Percentiles rank a stretch among this genome's conserved stretches.
These are phyloP conservation scores for Eptatretus burgeri DNA, from an alignment of 2,113 vertebrate species.

Conservation along the genomic window DNA sequence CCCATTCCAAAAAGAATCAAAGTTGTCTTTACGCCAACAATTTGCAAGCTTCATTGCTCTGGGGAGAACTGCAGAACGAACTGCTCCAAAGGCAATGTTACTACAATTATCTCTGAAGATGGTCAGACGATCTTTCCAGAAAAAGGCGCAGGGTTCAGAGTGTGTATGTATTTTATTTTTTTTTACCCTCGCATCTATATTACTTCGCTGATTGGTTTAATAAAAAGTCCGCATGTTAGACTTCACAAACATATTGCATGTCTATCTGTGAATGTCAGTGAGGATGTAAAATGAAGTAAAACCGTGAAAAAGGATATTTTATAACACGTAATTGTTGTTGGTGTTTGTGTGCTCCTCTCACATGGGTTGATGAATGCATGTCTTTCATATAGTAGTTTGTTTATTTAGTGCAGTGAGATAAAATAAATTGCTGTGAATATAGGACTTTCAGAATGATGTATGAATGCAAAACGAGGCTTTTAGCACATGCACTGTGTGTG, in stretches of 20 bases:
- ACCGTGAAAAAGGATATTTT: too few relatives aligned
- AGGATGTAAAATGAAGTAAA: too few relatives aligned
- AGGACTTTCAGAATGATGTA: conserved; percentile 5
- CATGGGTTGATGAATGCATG: not conserved
- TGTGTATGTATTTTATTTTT: conserved; percentile 35
- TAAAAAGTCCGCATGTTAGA: too few relatives aligned
- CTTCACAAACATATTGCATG: too few relatives aligned
- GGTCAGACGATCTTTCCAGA: conserved; percentile 11
- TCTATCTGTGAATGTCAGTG: too few relatives aligned
- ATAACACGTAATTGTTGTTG: too few relatives aligned
- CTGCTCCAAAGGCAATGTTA: conserved; percentile 56
- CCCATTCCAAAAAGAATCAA: conserved; percentile 22
- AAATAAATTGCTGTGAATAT: not conserved
- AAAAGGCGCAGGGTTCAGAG: conserved; percentile 47
- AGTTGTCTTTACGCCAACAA: conserved; percentile 70
- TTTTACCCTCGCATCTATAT: too few relatives aligned
- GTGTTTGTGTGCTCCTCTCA: not conserved
- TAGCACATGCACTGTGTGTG: too few relatives aligned
- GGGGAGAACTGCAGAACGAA: conserved; percentile 41
- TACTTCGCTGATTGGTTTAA: too few relatives aligned
- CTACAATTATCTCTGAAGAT: conserved; percentile 22
- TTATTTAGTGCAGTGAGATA: conserved; percentile 5
- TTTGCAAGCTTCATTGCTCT: conserved; percentile 58
- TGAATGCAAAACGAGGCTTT: not conserved
- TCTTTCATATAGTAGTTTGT: not conserved